Evolutionary conservation across 1,140 invertebrate genomes (phyloP).

Genomic region (Linepithema humile): DNA sequence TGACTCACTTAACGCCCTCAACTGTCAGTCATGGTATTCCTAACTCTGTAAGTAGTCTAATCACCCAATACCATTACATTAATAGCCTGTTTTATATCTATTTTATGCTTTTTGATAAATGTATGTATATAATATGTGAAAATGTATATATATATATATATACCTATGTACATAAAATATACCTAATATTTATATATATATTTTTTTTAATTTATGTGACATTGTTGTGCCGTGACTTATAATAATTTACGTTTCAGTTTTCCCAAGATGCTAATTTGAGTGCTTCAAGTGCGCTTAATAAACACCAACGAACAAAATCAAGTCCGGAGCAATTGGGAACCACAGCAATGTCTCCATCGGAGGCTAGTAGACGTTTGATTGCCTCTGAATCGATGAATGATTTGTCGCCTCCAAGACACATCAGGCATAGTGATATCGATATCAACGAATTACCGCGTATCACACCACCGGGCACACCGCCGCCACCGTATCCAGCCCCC

Average conservation of each 20-base stretch:
- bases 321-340: conserved; percentile 88
- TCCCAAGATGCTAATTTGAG: conserved; percentile 80
- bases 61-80: conserved; percentile 65
- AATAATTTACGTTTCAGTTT: conserved; percentile 73
- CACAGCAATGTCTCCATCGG: conserved; percentile 81
- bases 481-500: conserved; percentile 90
- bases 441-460: conserved; percentile 79
- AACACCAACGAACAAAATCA: conserved; percentile 89
- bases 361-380: conserved; percentile 84
- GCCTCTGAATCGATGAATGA: conserved; percentile 88
- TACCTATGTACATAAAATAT: too few species aligned
- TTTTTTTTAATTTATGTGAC: not conserved
- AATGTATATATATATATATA: too few species aligned
- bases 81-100: conserved; percentile 18
- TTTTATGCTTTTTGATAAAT: not conserved
- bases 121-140: not conserved
- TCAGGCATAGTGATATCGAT: conserved; percentile 73
- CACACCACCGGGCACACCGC: conserved; percentile 93
- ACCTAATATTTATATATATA: too few species aligned
- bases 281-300: conserved; percentile 78
- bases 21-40: conserved; percentile 82
- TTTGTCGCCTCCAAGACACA: conserved; percentile 81
- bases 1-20: conserved; percentile 85
- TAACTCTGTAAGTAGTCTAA: conserved; percentile 84
- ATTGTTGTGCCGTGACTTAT: conserved; percentile 1